Evolutionary conservation across 2,797 vertebrate species (phyloP).

Genomic region (Tauraco hartlaubi): DNA sequence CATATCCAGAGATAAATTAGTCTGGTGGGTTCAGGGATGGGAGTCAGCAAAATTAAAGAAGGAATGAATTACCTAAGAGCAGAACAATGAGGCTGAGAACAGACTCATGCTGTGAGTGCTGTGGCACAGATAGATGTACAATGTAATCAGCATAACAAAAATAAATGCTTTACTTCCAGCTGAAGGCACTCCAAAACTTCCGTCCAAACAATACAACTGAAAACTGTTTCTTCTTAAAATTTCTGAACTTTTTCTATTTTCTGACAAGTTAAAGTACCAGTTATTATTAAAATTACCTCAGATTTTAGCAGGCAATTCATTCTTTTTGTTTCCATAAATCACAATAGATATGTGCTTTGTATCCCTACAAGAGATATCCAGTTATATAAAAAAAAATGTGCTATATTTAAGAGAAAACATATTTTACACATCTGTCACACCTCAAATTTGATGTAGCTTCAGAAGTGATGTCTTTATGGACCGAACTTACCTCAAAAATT

Average conservation of each 20-base stretch:
- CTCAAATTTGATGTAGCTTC: background rate
- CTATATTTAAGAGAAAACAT: background rate
- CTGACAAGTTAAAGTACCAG: background rate
- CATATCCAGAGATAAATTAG: conserved; percentile 25
- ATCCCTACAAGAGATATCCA: background rate
- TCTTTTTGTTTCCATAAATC: background rate
- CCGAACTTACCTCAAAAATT: background rate
- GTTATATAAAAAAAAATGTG: background rate
- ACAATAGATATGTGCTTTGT: background rate
- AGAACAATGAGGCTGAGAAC: background rate
- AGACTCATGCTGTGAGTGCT: background rate
- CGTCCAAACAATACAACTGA: background rate
- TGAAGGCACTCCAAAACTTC: background rate
- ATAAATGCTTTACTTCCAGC: background rate
- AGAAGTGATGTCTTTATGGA: background rate
- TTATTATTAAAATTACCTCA: background rate
- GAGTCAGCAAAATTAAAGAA: conserved; percentile 40
- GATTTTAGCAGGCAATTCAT: background rate
- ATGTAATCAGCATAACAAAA: conserved; percentile 18
- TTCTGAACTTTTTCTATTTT: background rate
- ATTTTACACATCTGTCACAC: background rate
- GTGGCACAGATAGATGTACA: background rate
- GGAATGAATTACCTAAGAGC: background rate
- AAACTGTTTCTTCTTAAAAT: background rate
- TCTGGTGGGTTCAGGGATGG: background rate